Evolutionary conservation across 53 echinoderm and acorn worm species (phyloP), one percentile per base, ranked within the genome.

Genomic region (Hippasteria phrygiana): DNA sequence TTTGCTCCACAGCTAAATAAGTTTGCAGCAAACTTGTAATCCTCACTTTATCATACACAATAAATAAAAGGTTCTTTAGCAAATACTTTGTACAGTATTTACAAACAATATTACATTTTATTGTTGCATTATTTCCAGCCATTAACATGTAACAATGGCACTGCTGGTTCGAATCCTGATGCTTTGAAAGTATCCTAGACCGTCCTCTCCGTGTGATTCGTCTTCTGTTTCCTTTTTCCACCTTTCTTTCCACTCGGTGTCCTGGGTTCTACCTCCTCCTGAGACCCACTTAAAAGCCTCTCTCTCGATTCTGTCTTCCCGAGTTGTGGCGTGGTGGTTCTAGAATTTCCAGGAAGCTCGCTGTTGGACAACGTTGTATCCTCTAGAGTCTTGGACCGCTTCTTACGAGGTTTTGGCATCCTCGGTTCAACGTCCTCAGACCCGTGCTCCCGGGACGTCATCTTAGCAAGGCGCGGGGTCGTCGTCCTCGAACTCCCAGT

Each of bases 211-310:
- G 72, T 71, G 53, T 87, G 78, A 48, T 87, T 87, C 2, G 73
- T 75, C 62, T 94, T 94, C 37, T 90, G 74, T 40, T 95, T 95
- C 62, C 89, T 91, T 81, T 95, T 91, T 13, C 93, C 93, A 3
- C 92, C 91, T 82, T 89, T 91, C 88, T 89, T 95, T 1, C 69
- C 83, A 0, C 67, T 54, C 20, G 79, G 74, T 7, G 83, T 75
- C 24, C 45, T 35, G 0, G 43, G 65, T 56, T 78, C 71, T 33
- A 71, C 62, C 43, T 69, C 71, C 14, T 76, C 95, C 48, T 70
- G 53, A 27, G 88, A 88, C 24, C 22, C 92, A 26, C 17, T 48
- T 4, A 94, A 50, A 0, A 92, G 87, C 28, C 72, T 78, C 65
- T 92, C 92, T 66, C 88, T 87, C 2, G 92, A 92, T 2, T 80